These are phyloP conservation scores for Paramisgurnus dabryanus DNA, from an alignment of 2,113 vertebrate genomes.

Conservation along the genomic window DNA sequence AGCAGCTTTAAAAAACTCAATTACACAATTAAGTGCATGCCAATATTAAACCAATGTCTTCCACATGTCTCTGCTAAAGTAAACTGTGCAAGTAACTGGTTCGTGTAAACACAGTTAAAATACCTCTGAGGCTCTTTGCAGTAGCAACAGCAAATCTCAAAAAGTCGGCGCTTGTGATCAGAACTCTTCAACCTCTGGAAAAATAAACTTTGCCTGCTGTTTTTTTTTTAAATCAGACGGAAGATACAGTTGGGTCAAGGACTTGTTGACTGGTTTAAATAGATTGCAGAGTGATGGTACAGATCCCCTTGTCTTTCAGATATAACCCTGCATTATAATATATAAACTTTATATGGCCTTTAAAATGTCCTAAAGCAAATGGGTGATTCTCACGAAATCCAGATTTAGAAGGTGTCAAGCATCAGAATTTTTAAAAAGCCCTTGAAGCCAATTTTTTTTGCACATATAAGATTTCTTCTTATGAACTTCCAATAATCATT, in stretches of 20 bases:
- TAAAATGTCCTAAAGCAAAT: too few species aligned
- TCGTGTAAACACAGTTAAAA: conserved; percentile 69
- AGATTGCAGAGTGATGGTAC: conserved; percentile 17
- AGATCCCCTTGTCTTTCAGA: background rate
- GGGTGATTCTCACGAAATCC: too few species aligned
- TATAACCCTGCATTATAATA: too few species aligned
- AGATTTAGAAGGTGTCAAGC: too few species aligned
- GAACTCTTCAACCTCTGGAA: conserved; percentile 65
- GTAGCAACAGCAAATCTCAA: conserved; percentile 66
- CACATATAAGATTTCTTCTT: too few species aligned
- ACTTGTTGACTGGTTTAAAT: background rate
- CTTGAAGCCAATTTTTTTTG: too few species aligned
- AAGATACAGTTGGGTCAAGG: conserved; percentile 48
- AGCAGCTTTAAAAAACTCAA: conserved; percentile 66
- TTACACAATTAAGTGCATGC: conserved; percentile 64
- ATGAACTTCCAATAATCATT: too few species aligned
- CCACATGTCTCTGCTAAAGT: conserved; percentile 69
- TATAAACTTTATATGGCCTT: too few species aligned
- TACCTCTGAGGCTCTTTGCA: conserved; percentile 58
- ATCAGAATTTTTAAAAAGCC: too few species aligned
- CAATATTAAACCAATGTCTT: conserved; percentile 66
- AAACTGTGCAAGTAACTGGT: conserved; percentile 68
- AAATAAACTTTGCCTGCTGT: conserved; percentile 67
- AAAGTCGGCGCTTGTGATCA: conserved; percentile 64
- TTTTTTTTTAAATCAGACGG: conserved; percentile 57